Conservation (phyloP, 2,888 invertebrate species). For the Eubasilissa splendida region DNA sequence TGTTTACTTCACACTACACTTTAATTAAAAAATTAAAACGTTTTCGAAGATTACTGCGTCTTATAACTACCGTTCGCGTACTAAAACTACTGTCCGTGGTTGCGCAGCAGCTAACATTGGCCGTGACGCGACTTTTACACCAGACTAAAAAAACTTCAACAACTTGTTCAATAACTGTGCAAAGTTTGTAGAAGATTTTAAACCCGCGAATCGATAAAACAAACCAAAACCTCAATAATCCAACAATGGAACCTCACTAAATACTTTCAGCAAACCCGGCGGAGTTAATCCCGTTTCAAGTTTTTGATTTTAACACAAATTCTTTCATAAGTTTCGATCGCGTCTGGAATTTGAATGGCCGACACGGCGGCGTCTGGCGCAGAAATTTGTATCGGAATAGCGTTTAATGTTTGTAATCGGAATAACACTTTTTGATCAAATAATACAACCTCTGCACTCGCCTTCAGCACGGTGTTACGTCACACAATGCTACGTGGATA, state of each 20-base stretch:
- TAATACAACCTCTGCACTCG: constrained; percentile 19
- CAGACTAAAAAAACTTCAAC: too few relatives aligned
- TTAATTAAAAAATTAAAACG: too few relatives aligned
- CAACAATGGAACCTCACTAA: constrained; percentile 5
- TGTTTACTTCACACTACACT: too few relatives aligned
- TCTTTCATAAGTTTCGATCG: constrained; percentile 14
- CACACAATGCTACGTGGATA: constrained; percentile 6
- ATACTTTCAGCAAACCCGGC: constrained; percentile 14
- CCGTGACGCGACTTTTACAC: too few relatives aligned
- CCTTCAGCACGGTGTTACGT: neutral
- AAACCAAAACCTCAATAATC: constrained; percentile 2
- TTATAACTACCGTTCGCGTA: too few relatives aligned
- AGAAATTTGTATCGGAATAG: neutral
- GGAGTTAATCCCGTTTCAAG: constrained; percentile 3
- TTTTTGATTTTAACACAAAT: constrained; percentile 23
- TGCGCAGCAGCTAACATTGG: too few relatives aligned
- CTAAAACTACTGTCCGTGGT: too few relatives aligned
- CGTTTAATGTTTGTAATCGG: neutral
- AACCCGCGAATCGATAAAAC: neutral
- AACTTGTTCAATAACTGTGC: neutral
- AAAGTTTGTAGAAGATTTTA: neutral
- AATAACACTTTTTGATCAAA: constrained; percentile 22
- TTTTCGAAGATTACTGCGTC: too few relatives aligned
- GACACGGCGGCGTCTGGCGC: neutral
- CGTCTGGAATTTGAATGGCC: constrained; percentile 6